These are phyloP conservation scores for Acleris laterana DNA, from an alignment of 2,888 invertebrate genomes.

Conservation along the genomic window DNA sequence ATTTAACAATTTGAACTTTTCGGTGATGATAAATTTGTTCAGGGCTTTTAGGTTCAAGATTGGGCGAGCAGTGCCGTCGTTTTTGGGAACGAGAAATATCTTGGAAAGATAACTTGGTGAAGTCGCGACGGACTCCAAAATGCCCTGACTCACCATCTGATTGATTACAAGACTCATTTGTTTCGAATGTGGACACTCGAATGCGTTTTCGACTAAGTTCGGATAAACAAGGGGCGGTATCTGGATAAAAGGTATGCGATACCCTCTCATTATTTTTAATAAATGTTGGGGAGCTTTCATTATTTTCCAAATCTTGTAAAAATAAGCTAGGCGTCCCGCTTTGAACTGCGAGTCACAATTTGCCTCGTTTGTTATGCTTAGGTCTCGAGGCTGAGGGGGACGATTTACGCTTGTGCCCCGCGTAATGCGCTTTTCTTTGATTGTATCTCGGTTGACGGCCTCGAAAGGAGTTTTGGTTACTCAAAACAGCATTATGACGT, in stretches of 20 bases:
- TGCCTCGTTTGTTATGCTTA: background rate
- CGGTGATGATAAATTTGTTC: constrained; percentile 33
- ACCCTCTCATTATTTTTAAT: constrained; percentile 14
- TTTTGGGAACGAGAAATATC: constrained; percentile 27
- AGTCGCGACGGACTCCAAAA: constrained; percentile 14
- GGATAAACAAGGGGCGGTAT: constrained; percentile 9
- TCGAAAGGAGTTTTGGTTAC: constrained; percentile 5
- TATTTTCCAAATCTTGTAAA: constrained; percentile 1
- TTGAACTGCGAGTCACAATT: constrained; percentile 8
- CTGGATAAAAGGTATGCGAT: constrained; percentile 14
- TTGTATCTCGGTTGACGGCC: constrained; percentile 1
- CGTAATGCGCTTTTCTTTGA: background rate
- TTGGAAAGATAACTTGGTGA: constrained; percentile 33
- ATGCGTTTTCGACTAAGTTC: background rate
- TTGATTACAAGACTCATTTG: background rate
- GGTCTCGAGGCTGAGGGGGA: background rate
- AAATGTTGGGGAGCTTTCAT: constrained; percentile 2
- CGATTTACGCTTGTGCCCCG: background rate
- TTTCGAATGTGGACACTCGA: constrained; percentile 9
- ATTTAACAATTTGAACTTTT: constrained; percentile 36
- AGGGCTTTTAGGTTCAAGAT: constrained; percentile 34
- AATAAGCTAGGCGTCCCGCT: constrained; percentile 4
- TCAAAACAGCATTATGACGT: background rate
- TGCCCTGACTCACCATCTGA: constrained; percentile 35
- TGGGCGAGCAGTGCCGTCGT: constrained; percentile 23